Evolutionary conservation across 2,888 invertebrate genomes (phyloP).

Genomic region (Hipparchia semele): DNA sequence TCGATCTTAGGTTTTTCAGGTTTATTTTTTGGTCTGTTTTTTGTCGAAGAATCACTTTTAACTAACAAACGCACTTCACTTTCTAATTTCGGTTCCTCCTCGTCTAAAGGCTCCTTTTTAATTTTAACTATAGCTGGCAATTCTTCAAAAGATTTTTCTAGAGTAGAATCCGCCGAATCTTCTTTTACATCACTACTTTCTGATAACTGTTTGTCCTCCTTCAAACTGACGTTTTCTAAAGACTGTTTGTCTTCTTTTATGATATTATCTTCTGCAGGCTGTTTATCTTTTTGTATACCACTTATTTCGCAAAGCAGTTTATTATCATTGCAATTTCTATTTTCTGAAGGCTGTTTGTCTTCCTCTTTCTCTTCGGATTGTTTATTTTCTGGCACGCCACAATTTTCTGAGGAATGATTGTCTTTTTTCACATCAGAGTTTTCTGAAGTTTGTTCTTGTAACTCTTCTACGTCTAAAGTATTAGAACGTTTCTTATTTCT

Average conservation of each 20-base stretch:
- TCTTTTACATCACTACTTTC: constrained; percentile 32
- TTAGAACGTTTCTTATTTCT: constrained; percentile 79
- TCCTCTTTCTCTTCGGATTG: background rate
- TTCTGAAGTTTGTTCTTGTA: background rate
- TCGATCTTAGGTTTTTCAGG: constrained; percentile 50
- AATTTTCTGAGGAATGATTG: background rate
- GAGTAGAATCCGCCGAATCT: constrained; percentile 41
- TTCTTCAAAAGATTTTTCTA: constrained; percentile 47
- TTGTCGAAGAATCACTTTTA: constrained; percentile 30
- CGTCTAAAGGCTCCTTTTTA: constrained; percentile 69
- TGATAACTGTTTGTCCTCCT: background rate
- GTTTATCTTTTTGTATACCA: background rate
- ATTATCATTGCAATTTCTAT: background rate
- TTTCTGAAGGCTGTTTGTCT: background rate
- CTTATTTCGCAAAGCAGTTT: background rate
- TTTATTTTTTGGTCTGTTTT: constrained; percentile 46
- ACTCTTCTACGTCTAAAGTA: constrained; percentile 54
- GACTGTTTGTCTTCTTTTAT: constrained; percentile 28
- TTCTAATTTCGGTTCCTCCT: constrained; percentile 53
- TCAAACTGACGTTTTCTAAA: background rate
- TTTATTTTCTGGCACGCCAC: background rate
- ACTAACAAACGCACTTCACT: constrained; percentile 23
- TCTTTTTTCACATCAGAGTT: background rate
- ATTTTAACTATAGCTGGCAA: constrained; percentile 43
- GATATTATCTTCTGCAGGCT: background rate